These are phyloP conservation scores for Sclerodermus sp. DNA, from an alignment of 2,888 invertebrate genomes.

Conservation along the genomic window DNA sequence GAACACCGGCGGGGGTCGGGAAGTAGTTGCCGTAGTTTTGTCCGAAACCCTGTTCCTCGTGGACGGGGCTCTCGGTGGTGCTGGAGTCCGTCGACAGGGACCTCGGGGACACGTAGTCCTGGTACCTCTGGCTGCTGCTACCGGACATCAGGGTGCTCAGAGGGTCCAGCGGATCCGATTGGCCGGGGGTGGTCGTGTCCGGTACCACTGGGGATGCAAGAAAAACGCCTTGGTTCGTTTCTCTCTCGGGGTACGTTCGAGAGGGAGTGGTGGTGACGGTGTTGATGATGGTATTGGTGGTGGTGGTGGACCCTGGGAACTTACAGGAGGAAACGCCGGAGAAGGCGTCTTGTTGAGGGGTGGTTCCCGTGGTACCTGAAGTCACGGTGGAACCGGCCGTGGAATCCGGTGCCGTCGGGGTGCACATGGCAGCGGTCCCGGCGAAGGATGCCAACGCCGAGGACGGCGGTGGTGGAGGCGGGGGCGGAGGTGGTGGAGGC, in stretches of 20 bases:
- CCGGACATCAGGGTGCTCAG: conserved; percentile 49
- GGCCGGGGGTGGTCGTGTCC: conserved; percentile 68
- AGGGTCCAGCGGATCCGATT: conserved; percentile 51
- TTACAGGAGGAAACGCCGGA: conserved; percentile 52
- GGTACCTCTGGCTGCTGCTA: conserved; percentile 47
- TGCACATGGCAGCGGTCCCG: conserved; percentile 48
- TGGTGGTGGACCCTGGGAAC: too few species aligned
- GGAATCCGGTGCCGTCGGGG: conserved; percentile 50
- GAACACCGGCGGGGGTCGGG: conserved; percentile 67
- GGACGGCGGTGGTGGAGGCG: conserved; percentile 41
- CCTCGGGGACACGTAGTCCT: conserved; percentile 63
- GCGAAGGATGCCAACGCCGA: conserved; percentile 48
- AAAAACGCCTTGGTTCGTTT: too few species aligned
- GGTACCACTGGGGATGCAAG: conserved; percentile 60
- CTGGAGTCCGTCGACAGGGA: conserved; percentile 82
- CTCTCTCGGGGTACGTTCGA: too few species aligned
- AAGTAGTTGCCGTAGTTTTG: conserved; percentile 69
- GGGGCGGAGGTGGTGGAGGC: conserved; percentile 49
- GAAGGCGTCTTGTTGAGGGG: conserved; percentile 52
- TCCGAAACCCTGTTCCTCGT: conserved; percentile 69
- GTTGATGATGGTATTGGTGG: too few species aligned
- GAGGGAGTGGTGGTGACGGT: too few species aligned
- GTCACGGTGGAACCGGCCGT: conserved; percentile 47
- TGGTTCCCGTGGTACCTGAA: conserved; percentile 41
- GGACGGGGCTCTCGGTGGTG: conserved; percentile 80